Percentiles rank a stretch among this genome's conserved stretches.
Evolutionary conservation across 2,797 vertebrate genomes (phyloP).

Genomic region (Loriculus beryllinus): DNA sequence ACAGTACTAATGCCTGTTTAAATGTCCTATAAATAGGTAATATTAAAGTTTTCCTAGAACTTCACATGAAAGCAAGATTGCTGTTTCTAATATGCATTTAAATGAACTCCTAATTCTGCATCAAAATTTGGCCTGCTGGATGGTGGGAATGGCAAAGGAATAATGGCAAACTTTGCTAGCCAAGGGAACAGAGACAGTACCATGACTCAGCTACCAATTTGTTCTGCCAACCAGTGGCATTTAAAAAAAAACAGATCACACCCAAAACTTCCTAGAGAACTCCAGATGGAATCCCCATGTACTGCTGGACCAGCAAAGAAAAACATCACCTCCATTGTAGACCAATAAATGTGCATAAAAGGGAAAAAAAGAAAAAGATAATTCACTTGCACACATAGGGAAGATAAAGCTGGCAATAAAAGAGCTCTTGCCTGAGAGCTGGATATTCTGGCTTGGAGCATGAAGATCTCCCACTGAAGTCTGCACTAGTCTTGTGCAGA

Average conservation of each 20-base stretch:
- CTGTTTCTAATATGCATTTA: background rate
- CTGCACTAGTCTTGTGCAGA: background rate
- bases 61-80: background rate
- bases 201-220: background rate
- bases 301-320: background rate
- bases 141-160: background rate
- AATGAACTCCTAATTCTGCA: background rate
- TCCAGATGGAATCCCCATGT: background rate
- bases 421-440: background rate
- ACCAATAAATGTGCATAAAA: background rate
- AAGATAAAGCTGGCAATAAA: background rate
- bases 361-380: background rate
- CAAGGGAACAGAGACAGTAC: background rate
- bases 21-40: background rate
- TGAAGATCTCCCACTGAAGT: background rate
- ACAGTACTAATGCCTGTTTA: background rate
- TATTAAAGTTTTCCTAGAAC: background rate
- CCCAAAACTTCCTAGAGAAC: background rate
- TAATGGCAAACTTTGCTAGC: background rate
- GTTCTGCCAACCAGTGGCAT: background rate
- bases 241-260: background rate
- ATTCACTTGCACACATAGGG: background rate
- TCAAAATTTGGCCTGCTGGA: background rate
- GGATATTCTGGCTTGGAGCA: background rate
- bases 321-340: background rate